Percentiles rank a stretch among this genome's conserved stretches.
phyloP scores from a whole-genome alignment of 2,888 invertebrate genomes.

The Lasioglossum lativentre region DNA sequence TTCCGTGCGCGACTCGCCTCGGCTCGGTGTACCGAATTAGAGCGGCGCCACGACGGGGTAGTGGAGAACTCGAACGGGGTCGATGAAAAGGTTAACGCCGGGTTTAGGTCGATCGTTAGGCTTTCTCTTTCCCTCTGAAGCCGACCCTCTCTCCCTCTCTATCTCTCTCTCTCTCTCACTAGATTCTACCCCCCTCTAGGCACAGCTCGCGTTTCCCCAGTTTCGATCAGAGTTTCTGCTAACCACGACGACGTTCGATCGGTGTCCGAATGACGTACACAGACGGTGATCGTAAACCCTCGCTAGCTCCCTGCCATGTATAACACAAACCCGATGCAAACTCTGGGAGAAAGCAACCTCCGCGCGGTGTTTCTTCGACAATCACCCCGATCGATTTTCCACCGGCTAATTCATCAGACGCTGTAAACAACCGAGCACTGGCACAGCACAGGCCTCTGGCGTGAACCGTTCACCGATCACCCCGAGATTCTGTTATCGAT shows the following conservation, averaged over 20 bases:
- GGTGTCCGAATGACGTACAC: conserved; percentile 39
- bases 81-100: conserved; percentile 74
- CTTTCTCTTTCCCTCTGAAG: conserved; percentile 27
- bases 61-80: conserved; percentile 64
- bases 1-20: conserved; percentile 63
- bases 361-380: background rate
- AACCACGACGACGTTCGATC: conserved; percentile 61
- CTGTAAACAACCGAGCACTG: conserved; percentile 50
- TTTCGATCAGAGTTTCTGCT: conserved; percentile 61
- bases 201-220: conserved; percentile 59
- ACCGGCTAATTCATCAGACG: conserved; percentile 35
- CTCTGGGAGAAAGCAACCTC: background rate
- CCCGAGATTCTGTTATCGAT: background rate
- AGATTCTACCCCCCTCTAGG: conserved; percentile 50
- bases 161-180: background rate
- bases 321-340: background rate
- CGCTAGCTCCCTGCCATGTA: background rate
- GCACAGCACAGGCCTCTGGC: conserved; percentile 50
- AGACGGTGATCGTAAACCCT: conserved; percentile 20
- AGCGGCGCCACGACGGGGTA: conserved; percentile 62
- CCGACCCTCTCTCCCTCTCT: background rate
- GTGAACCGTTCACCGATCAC: conserved; percentile 22
- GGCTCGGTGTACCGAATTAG: conserved; percentile 70
- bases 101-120: conserved; percentile 68
- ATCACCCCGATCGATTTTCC: background rate